Evolutionary conservation across 2,888 invertebrate genomes (phyloP).

Genomic region (Orthonychiurus folsomi): DNA sequence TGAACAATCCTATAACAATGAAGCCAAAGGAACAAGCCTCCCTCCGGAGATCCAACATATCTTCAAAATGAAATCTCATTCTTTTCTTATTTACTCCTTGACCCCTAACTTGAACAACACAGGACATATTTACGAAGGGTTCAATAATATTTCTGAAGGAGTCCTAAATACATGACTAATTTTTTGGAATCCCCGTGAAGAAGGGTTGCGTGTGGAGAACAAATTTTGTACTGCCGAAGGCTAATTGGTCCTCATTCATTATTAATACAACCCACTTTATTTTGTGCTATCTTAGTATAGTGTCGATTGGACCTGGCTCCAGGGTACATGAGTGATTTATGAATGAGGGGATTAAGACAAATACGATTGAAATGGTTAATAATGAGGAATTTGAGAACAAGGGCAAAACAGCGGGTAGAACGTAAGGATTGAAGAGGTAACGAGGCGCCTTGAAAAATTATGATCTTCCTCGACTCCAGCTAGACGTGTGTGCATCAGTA

Average conservation of each 20-base stretch:
- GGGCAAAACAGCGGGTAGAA: conserved; percentile 1
- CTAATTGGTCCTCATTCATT: neutral
- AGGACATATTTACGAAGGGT: neutral
- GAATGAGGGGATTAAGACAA: neutral
- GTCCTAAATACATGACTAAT: neutral
- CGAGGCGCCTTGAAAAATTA: neutral
- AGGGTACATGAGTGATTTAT: neutral
- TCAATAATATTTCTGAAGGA: neutral
- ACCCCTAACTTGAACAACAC: neutral
- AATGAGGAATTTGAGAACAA: conserved; percentile 1
- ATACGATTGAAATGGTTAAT: neutral
- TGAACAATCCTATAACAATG: neutral
- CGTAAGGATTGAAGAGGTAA: neutral
- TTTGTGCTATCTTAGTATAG: neutral
- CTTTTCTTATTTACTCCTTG: neutral
- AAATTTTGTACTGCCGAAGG: neutral
- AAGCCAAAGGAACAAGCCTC: neutral
- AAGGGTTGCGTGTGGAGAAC: neutral
- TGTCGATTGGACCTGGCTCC: neutral
- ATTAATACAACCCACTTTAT: neutral
- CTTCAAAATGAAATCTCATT: neutral
- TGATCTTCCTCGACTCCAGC: no score
- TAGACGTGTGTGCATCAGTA: no score
- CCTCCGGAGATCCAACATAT: neutral
- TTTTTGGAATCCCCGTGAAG: neutral